Evolutionary conservation across 2,113 vertebrate species (phyloP), one percentile per base, ranked within the genome.

Genomic region (Scortum barcoo): DNA sequence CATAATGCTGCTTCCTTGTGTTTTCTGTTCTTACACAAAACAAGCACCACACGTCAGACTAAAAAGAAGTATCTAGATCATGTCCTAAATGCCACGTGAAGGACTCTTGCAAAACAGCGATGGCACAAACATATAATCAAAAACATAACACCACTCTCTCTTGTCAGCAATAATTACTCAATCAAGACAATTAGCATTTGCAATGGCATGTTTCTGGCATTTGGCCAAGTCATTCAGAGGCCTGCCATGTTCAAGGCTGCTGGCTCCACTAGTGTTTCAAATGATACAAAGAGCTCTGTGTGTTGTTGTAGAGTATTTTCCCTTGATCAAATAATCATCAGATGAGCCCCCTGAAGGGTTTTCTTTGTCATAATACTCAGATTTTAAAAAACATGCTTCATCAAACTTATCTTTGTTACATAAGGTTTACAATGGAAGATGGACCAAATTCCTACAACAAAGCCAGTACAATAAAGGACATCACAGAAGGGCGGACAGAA

Each of bases 271-370:
- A 14, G 0, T 0, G 19, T 67, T 26, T 78, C 56, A 71, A 54
- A 67, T 36, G n/a, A 89, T n/a, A 81, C 83, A 84, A 85, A 77
- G 79, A 77, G 22, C 48, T 63, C 48, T 63, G 46, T 84, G 73
- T 84, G 69, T 40, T 67, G 24, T 57, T 12, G 14, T 33, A 44
- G 36, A 83, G 22, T 38, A 48, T 67, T 68, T 54, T 14, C 9
- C 40, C 33, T 68, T 76, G 36, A 60, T 69, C 16, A 26, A 54
- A 71, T 42, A 42, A 50, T 70, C 70, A 66, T 87, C 73, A 80
- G 54, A 85, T 73, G 61, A 85, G 22, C 48, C 66, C 58, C 51
- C 57, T 46, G 19, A 74, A 62, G 61, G 56, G 17, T 36, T 46
- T 60, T 36, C 40, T 60, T 10, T 22, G 40, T 58, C 24, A 65